Conservation (phyloP, 2,888 invertebrate species). For the Griposia aprilina region DNA sequence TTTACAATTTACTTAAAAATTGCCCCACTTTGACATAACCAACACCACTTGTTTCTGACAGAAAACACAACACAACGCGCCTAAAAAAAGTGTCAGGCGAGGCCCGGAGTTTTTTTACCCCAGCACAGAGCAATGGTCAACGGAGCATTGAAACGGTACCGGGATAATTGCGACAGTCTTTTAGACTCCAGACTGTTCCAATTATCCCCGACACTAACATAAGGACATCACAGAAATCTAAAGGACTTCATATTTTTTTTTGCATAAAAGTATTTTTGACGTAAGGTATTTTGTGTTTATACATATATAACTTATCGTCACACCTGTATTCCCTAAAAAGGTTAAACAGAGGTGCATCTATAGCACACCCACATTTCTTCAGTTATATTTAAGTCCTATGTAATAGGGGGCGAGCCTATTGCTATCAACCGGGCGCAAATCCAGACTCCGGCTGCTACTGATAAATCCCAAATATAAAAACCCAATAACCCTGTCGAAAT, state of each 20-base stretch:
- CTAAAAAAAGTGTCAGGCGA: slow-evolving; percentile 35
- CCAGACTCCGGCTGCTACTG: too few relatives aligned
- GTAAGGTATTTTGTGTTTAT: slow-evolving; percentile 12
- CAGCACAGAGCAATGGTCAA: slow-evolving; percentile 45
- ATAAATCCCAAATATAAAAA: too few relatives aligned
- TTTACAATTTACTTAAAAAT: neutral
- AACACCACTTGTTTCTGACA: slow-evolving; percentile 29
- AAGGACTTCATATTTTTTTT: slow-evolving; percentile 46
- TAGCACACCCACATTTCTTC: too few relatives aligned
- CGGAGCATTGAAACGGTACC: slow-evolving; percentile 59
- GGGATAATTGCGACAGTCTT: slow-evolving; percentile 60
- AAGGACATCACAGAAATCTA: slow-evolving; percentile 23
- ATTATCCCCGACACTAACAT: slow-evolving; percentile 55
- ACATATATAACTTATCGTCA: slow-evolving; percentile 1
- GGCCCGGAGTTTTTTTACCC: slow-evolving; percentile 39
- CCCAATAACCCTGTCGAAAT: too few relatives aligned
- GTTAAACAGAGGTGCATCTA: too few relatives aligned
- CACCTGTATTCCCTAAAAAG: too few relatives aligned
- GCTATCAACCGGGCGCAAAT: too few relatives aligned
- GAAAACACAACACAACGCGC: slow-evolving; percentile 3
- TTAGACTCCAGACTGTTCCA: slow-evolving; percentile 55
- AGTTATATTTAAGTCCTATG: too few relatives aligned
- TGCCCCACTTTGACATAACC: neutral
- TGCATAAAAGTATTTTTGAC: slow-evolving; percentile 29
- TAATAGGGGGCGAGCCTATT: too few relatives aligned